phyloP scores from a whole-genome alignment of 2,797 vertebrate species.

The Decapterus maruadsi region DNA sequence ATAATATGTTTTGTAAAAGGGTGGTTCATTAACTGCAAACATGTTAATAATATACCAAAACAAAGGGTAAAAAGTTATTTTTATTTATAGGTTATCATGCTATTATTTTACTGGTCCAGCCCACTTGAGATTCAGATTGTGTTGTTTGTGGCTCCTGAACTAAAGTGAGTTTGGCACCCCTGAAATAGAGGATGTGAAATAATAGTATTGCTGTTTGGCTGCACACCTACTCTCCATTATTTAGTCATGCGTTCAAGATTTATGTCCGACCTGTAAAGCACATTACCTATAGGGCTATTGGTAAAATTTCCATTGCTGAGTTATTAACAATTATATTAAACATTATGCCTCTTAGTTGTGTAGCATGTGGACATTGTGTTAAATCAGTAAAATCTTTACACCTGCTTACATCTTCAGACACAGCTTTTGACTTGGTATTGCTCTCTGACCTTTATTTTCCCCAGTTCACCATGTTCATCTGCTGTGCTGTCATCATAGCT shows the following conservation, averaged over 20 bases:
- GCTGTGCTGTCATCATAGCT: conserved; percentile 92
- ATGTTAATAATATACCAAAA: too few species aligned
- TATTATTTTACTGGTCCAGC: too few species aligned
- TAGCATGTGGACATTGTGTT: background rate
- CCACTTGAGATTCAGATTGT: too few species aligned
- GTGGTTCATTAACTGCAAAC: too few species aligned
- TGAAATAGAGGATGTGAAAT: background rate
- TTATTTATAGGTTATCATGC: too few species aligned
- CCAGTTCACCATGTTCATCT: conserved; percentile 93
- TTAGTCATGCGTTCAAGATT: background rate
- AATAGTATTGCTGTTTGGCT: background rate
- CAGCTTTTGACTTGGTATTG: background rate
- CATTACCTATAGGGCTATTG: background rate
- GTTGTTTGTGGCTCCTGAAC: too few species aligned
- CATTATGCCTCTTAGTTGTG: background rate
- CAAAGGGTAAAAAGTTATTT: too few species aligned
- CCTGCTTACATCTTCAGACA: background rate
- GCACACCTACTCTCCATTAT: too few species aligned
- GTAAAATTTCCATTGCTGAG: background rate
- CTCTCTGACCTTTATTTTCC: conserved; percentile 35
- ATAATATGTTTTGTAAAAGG: too few species aligned
- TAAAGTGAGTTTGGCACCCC: too few species aligned
- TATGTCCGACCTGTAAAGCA: background rate
- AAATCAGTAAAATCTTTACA: background rate
- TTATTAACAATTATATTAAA: background rate